Evolutionary conservation across 1,140 invertebrate species (phyloP).

Genomic region (Macrobrachium nipponense): DNA sequence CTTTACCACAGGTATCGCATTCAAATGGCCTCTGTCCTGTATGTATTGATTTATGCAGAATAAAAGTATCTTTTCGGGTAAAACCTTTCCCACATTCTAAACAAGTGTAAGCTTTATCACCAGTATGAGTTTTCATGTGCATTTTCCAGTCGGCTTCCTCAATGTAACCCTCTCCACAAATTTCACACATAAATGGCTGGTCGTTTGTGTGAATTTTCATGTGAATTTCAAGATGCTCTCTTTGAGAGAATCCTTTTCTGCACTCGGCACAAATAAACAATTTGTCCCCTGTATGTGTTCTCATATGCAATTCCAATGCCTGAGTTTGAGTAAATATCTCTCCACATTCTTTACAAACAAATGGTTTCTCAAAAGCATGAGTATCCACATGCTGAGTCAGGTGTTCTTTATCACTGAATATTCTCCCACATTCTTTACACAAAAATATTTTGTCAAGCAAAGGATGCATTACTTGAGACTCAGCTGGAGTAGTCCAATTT

Average conservation of each 20-base stretch:
- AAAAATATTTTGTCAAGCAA: no score
- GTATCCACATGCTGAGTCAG: no score
- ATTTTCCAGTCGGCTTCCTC: not conserved
- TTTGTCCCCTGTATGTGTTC: slow-evolving; percentile 4
- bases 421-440: no score
- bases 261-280: not conserved
- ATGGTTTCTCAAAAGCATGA: not conserved
- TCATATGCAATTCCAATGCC: not conserved
- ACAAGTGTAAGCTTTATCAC: not conserved
- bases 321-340: not conserved
- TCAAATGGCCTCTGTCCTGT: no score
- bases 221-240: not conserved
- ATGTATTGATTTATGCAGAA: no score
- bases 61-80: no score
- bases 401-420: no score
- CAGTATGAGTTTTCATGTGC: not conserved
- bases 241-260: not conserved
- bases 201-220: not conserved
- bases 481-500: no score
- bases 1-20: no score
- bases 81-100: no score
- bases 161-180: not conserved
- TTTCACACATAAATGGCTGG: not conserved
- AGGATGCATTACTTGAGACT: no score
- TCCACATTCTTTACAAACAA: not conserved